Base-by-base conservation (phyloP, 2,888 invertebrate species). In the Xanthia togata region DNA sequence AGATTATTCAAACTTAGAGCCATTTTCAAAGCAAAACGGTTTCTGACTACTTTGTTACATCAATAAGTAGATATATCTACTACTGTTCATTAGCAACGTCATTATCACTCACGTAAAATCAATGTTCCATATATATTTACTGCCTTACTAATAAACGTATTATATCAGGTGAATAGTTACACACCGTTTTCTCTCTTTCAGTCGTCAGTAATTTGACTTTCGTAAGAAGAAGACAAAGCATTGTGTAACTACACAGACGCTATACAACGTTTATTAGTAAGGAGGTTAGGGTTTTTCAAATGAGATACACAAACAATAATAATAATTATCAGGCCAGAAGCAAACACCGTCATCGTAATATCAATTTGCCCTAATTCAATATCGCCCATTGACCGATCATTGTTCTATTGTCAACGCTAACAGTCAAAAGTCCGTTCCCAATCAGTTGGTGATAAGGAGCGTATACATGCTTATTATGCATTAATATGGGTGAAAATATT, bases 391-490 rank as follows among this genome's bases (percentile, higher is more conserved):
- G 35, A 26, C 38, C 17, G 65, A 62, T 31, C 55, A 59, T 78
- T 47, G 59, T 47, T n/a, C 35, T 47, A 78, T 71, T 79, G 50
- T 70, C 38, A 55, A 63, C 20, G 14, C 38, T 41, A 60, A 70
- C 38, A 60, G 20, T 20, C 67, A 67, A 23, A 31, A 55, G 31
- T 59, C 62, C 31, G 53, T 55, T 59, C 35, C 53, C 50, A 75
- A 67, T 75, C 47, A 60, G 73, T 59, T 35, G 17, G n/a, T 60
- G 69, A 79, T 79, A 70, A 70, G 14, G 41, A 38, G 26, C 20
- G 26, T 35, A 38, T 31, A 31, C 35, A 62, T 26, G 17, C 26
- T 60, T 23, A 55, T 23, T n/a, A n/a, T n/a, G n/a, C n/a, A n/a
- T 4, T 53, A 60, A 2, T n/a, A 47, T 38, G 5, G 6, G n/a